A percentile compares a stretch with the other conserved stretches of the same genome.
These are phyloP conservation scores for Otocyon megalotis DNA, from an alignment of 2,113 vertebrate genomes.

Conservation along the genomic window DNA sequence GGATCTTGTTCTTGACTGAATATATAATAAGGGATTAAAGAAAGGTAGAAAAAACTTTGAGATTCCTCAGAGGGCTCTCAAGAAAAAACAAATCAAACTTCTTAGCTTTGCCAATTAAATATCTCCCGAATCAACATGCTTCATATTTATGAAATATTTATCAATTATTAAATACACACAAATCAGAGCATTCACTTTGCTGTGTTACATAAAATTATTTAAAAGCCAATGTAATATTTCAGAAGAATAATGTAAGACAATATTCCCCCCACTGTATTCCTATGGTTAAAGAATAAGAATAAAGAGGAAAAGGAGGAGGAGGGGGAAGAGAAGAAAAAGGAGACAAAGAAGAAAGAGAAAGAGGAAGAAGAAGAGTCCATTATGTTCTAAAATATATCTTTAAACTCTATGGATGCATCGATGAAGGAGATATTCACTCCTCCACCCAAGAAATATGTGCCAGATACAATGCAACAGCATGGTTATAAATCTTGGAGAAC, in stretches of 20 bases:
- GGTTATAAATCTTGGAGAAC: neutral
- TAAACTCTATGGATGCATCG: neutral
- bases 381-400: neutral
- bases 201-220: neutral
- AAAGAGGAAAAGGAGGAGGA: neutral
- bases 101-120: neutral
- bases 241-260: neutral
- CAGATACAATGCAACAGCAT: neutral
- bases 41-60: neutral
- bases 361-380: neutral
- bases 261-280: neutral
- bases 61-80: neutral
- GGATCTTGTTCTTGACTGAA: neutral
- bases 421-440: neutral
- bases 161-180: neutral
- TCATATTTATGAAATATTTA: neutral
- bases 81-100: neutral
- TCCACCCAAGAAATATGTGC: neutral
- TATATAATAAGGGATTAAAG: neutral
- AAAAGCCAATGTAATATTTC: constrained; percentile 1
- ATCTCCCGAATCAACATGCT: neutral
- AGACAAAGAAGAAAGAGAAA: neutral
- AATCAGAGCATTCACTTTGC: neutral
- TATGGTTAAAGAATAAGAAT: neutral
- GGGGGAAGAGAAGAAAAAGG: rapidly evolving